Conservation (phyloP, 2,888 invertebrate species). For the Eupsilia transversa region DNA sequence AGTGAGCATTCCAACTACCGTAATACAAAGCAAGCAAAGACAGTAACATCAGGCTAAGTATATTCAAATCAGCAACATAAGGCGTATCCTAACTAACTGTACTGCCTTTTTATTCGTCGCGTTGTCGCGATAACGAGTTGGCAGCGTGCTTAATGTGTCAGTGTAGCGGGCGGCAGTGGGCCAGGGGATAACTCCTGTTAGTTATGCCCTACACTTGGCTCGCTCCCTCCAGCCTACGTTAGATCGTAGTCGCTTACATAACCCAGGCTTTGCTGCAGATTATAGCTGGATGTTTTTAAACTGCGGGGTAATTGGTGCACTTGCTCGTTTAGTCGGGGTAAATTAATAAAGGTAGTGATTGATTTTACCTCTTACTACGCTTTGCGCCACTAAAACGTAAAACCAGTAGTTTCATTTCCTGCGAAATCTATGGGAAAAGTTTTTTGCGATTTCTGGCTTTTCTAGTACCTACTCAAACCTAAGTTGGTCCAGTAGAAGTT, state of each 20-base stretch:
- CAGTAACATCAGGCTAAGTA: conserved; percentile 1
- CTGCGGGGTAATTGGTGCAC: too few species aligned
- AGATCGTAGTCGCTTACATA: conserved; percentile 42
- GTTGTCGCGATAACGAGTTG: conserved; percentile 66
- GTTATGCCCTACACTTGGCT: conserved; percentile 68
- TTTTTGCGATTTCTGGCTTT: too few species aligned
- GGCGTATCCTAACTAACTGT: conserved; percentile 12
- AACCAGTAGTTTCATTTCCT: too few species aligned
- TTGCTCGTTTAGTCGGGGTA: too few species aligned
- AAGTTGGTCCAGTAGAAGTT: too few species aligned
- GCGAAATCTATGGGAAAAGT: too few species aligned
- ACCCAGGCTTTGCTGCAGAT: conserved; percentile 45
- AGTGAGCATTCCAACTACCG: background rate
- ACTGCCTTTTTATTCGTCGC: conserved; percentile 39
- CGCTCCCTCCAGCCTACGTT: conserved; percentile 35
- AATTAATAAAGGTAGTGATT: too few species aligned
- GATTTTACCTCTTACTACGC: too few species aligned
- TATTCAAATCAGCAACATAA: conserved; percentile 44
- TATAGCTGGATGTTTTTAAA: conserved; percentile 18
- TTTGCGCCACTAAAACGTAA: too few species aligned
- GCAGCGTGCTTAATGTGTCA: conserved; percentile 75
- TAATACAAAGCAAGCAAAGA: background rate
- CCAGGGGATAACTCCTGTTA: conserved; percentile 71
- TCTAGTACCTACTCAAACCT: too few species aligned
- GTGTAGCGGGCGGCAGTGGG: conserved; percentile 61